Evolutionary conservation across 1,140 invertebrate species (phyloP).

Genomic region (Diuraphis noxia): DNA sequence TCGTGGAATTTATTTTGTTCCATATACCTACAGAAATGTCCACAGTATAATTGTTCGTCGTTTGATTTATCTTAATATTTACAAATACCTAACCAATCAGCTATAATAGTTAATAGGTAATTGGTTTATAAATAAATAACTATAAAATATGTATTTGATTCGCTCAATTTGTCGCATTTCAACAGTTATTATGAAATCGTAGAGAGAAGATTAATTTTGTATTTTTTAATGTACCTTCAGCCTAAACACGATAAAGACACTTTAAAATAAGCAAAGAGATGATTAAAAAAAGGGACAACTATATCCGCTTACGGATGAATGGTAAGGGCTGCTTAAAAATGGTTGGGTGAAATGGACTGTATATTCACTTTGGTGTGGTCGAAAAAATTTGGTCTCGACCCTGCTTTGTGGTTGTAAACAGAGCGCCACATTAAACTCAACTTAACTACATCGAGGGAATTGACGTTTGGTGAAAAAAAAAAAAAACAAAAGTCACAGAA

Average conservation of each 20-base stretch:
- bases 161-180: not conserved
- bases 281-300: not conserved
- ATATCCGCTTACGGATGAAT: not conserved
- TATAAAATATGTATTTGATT: slow-evolving; percentile 8
- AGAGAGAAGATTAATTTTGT: not conserved
- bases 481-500: not conserved
- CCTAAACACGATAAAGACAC: not conserved
- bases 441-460: not conserved
- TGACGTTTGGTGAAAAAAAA: not conserved
- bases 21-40: not conserved
- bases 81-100: not conserved
- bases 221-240: not conserved
- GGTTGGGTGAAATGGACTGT: not conserved
- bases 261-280: not conserved
- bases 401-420: not conserved
- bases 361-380: not conserved
- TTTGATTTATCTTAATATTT: not conserved
- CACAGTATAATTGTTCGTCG: not conserved
- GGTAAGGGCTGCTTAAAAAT: not conserved
- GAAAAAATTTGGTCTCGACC: not conserved
- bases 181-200: not conserved
- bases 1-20: not conserved
- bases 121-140: no score
- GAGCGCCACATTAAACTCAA: not conserved
- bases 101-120: no score